Conservation (phyloP, 1,140 invertebrate genomes). For the Notospermus geniculatus region DNA sequence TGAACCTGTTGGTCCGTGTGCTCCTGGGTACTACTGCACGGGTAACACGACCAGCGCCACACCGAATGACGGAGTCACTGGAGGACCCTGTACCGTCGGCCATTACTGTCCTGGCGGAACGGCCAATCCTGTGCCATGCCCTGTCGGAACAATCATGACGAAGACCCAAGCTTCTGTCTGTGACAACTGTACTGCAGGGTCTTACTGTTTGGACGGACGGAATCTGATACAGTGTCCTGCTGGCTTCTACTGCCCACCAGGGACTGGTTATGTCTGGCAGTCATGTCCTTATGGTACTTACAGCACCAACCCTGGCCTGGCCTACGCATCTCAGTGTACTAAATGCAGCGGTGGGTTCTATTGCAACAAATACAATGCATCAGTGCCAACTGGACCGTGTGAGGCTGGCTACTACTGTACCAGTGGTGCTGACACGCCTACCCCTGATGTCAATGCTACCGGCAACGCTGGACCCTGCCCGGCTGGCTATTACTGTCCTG, state of each 20-base stretch:
- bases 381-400: slow-evolving; percentile 36
- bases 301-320: slow-evolving; percentile 35
- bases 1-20: slow-evolving; percentile 41
- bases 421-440: slow-evolving; percentile 37
- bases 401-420: slow-evolving; percentile 49
- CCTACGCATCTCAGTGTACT: slow-evolving; percentile 37
- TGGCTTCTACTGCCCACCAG: slow-evolving; percentile 22
- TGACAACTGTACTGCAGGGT: slow-evolving; percentile 39
- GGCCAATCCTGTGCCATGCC: slow-evolving; percentile 36
- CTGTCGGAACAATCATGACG: slow-evolving; percentile 45
- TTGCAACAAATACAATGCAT: slow-evolving; percentile 36
- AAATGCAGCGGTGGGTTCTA: slow-evolving; percentile 45
- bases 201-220: slow-evolving; percentile 42
- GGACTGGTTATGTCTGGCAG: slow-evolving; percentile 32
- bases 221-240: slow-evolving; percentile 25
- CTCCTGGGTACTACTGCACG: slow-evolving; percentile 41
- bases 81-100: slow-evolving; percentile 38
- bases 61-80: slow-evolving; percentile 37
- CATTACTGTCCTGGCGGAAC: slow-evolving; percentile 45
- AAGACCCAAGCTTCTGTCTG: slow-evolving; percentile 42
- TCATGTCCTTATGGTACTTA: slow-evolving; percentile 47
- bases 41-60: slow-evolving; percentile 29
- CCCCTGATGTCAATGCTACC: slow-evolving; percentile 36
- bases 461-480: slow-evolving; percentile 45
- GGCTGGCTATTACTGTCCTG: slow-evolving; percentile 39